Evolutionary conservation across 2,797 vertebrate species (phyloP).

Genomic region (Hemibagrus guttatus): DNA sequence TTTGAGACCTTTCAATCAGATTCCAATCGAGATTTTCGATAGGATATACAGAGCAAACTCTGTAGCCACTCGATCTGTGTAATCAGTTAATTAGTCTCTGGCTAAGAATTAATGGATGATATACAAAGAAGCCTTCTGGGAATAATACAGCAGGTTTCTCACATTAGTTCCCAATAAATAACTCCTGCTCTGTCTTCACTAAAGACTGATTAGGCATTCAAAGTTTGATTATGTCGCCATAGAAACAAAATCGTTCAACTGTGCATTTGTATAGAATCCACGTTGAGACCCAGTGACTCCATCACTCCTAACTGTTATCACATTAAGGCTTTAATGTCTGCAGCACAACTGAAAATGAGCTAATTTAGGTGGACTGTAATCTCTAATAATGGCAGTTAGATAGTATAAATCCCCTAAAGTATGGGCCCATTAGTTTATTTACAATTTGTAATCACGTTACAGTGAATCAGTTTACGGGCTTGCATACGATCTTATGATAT

Average conservation of each 20-base stretch:
- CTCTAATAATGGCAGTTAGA: background rate
- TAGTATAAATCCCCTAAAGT: background rate
- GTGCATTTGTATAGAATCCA: slow-evolving; percentile 36
- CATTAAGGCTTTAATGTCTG: slow-evolving; percentile 8
- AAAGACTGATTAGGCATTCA: slow-evolving; percentile 11
- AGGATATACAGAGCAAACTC: slow-evolving; percentile 21
- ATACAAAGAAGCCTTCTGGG: slow-evolving; percentile 29
- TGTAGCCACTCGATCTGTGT: slow-evolving; percentile 38
- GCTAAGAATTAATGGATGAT: slow-evolving; percentile 37
- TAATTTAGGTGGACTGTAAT: background rate
- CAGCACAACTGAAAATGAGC: background rate
- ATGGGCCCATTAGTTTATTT: background rate
- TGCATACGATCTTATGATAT: no score
- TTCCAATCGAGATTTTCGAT: slow-evolving; percentile 22
- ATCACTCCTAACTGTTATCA: slow-evolving; percentile 23
- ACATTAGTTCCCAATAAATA: slow-evolving; percentile 15
- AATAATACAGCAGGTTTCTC: slow-evolving; percentile 27
- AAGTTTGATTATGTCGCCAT: slow-evolving; percentile 43
- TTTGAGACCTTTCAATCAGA: slow-evolving; percentile 26
- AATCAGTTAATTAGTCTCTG: slow-evolving; percentile 50
- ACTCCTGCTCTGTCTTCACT: background rate
- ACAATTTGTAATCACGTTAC: background rate
- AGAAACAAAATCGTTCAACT: slow-evolving; percentile 36
- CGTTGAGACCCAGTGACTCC: slow-evolving; percentile 11
- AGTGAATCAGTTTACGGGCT: background rate